These are phyloP conservation scores for Periparus ater DNA, from an alignment of 2,797 vertebrate species.

Conservation along the genomic window DNA sequence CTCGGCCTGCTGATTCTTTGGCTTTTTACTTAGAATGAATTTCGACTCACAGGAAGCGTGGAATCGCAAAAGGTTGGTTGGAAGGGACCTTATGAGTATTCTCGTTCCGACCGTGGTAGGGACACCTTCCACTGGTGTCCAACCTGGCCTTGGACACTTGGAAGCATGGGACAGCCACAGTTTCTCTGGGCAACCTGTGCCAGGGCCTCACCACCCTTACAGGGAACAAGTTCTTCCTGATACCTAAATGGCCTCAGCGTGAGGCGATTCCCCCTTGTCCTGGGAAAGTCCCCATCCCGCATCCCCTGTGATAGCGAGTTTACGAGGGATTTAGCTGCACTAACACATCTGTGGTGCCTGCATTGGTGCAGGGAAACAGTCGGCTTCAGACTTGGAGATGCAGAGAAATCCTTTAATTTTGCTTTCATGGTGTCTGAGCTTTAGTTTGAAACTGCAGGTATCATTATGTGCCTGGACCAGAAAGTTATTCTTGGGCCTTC, in stretches of 20 bases:
- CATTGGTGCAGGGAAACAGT: accelerated
- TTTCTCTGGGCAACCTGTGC: not conserved
- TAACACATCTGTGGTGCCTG: accelerated
- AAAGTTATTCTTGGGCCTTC: not conserved
- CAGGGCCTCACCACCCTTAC: not conserved
- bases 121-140: not conserved
- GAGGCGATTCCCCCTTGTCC: not conserved
- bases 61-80: not conserved
- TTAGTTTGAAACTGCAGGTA: not conserved
- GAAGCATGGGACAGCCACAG: not conserved
- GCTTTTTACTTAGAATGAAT: accelerated
- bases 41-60: accelerated
- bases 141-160: not conserved
- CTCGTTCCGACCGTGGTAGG: not conserved
- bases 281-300: not conserved
- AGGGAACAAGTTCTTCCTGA: not conserved
- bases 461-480: not conserved
- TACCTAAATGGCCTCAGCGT: not conserved
- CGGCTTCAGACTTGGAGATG: too few species aligned
- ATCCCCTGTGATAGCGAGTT: not conserved
- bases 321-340: accelerated
- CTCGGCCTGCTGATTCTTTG: too few species aligned
- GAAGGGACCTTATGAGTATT: not conserved
- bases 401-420: accelerated
- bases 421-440: not conserved